phyloP scores from a whole-genome alignment of 2,888 invertebrate species.

The Pediacus dermestoides region DNA sequence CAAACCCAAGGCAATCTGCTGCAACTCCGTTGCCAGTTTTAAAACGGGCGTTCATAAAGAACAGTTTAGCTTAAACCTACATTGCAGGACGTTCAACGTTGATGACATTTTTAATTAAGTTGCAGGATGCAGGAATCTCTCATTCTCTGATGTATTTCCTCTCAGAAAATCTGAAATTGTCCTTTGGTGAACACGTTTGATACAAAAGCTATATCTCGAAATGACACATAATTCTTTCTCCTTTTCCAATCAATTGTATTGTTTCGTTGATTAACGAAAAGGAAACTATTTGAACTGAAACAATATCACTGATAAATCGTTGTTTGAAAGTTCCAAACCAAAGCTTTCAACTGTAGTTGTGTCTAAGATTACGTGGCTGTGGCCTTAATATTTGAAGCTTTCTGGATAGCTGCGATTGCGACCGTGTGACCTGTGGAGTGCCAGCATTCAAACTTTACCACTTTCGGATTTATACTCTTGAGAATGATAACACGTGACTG shows the following conservation, averaged over 20 bases:
- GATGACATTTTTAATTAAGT: no score
- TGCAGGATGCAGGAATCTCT: no score
- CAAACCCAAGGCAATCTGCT: no score
- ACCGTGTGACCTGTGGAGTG: conserved; percentile 32
- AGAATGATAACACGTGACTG: conserved; percentile 32
- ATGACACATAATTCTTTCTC: not conserved
- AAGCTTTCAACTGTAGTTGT: not conserved
- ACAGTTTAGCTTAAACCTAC: no score
- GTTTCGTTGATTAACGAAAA: conserved; percentile 20
- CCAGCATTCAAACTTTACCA: conserved; percentile 31
- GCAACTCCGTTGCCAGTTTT: no score
- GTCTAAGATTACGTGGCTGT: not conserved
- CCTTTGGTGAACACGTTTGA: no score
- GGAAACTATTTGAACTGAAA: conserved; percentile 24
- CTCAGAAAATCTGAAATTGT: no score
- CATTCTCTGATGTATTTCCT: no score
- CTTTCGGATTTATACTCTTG: conserved; percentile 33
- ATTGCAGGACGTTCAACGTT: no score
- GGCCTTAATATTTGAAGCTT: not conserved
- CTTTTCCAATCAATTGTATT: not conserved
- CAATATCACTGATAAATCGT: conserved; percentile 27
- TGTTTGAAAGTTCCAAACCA: conserved; percentile 20
- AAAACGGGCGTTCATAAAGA: no score
- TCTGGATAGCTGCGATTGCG: conserved; percentile 12
- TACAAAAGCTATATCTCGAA: no score